A percentile compares a stretch with the other conserved stretches of the same genome.
Evolutionary conservation across 2,797 vertebrate species (phyloP).

Genomic region (Chelmon rostratus): DNA sequence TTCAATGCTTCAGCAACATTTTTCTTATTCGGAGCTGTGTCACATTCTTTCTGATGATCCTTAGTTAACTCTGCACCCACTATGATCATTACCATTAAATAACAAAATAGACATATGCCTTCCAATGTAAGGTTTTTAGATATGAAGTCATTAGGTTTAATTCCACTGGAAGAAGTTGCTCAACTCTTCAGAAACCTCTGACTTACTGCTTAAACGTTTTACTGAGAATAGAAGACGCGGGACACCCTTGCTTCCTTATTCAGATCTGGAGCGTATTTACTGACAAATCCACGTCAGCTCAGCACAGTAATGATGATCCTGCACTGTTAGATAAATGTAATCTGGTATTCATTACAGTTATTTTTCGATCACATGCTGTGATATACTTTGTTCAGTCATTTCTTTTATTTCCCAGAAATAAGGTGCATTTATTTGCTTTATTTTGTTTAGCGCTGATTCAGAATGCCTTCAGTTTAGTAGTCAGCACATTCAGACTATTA

Average conservation of each 20-base stretch:
- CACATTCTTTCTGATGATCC: constrained; percentile 67
- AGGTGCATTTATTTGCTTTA: too few species aligned
- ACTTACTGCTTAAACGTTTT: not conserved
- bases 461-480: too few species aligned
- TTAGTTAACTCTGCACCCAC: constrained; percentile 79
- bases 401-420: not conserved
- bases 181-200: not conserved
- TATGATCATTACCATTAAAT: constrained; percentile 81
- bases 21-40: too few species aligned
- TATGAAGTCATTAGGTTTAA: too few species aligned
- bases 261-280: not conserved
- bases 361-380: too few species aligned
- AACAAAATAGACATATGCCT: constrained; percentile 76
- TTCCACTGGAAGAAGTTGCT: not conserved
- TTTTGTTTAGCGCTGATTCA: too few species aligned
- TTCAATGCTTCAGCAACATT: constrained; percentile 9
- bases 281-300: not conserved
- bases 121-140: not conserved
- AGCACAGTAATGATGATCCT: too few species aligned
- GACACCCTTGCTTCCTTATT: not conserved
- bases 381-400: too few species aligned
- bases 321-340: not conserved
- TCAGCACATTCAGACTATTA: too few species aligned
- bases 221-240: not conserved
- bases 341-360: too few species aligned